phyloP scores from a whole-genome alignment of 2,797 vertebrate genomes.

The Pantherophis vulpinus region DNA sequence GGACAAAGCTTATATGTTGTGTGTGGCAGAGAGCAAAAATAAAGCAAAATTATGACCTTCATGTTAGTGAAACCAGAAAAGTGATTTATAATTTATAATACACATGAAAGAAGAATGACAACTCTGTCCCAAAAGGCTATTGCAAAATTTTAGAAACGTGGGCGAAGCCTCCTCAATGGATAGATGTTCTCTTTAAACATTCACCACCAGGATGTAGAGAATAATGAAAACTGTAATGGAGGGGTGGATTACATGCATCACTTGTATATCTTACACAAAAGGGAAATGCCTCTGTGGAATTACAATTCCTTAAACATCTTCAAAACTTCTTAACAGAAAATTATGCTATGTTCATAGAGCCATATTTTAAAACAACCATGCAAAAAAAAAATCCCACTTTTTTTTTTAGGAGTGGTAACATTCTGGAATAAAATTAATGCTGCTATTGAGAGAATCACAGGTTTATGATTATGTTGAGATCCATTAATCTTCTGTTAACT shows the following conservation, averaged over 20 bases:
- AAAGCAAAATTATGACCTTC: not conserved
- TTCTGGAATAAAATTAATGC: conserved; percentile 16
- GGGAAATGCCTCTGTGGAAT: not conserved
- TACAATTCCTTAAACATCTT: not conserved
- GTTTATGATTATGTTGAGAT: not conserved
- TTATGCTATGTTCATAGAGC: not conserved
- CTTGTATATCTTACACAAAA: not conserved
- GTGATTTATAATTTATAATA: not conserved
- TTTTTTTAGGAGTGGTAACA: not conserved
- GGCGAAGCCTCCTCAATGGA: not conserved
- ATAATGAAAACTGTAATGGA: not conserved
- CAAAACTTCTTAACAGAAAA: not conserved
- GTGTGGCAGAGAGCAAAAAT: not conserved
- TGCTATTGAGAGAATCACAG: not conserved
- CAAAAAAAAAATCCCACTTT: not conserved
- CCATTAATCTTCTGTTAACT: conserved; percentile 32
- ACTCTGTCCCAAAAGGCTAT: not conserved
- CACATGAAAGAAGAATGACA: not conserved
- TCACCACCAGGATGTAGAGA: not conserved
- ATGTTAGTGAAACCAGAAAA: not conserved
- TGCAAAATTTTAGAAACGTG: not conserved
- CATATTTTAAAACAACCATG: not conserved
- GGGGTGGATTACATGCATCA: not conserved
- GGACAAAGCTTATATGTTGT: not conserved
- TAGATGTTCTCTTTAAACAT: not conserved